phyloP scores from a whole-genome alignment of 30 jellyfish, hydroid and myxozoan species.

The Catostylus mosaicus region DNA sequence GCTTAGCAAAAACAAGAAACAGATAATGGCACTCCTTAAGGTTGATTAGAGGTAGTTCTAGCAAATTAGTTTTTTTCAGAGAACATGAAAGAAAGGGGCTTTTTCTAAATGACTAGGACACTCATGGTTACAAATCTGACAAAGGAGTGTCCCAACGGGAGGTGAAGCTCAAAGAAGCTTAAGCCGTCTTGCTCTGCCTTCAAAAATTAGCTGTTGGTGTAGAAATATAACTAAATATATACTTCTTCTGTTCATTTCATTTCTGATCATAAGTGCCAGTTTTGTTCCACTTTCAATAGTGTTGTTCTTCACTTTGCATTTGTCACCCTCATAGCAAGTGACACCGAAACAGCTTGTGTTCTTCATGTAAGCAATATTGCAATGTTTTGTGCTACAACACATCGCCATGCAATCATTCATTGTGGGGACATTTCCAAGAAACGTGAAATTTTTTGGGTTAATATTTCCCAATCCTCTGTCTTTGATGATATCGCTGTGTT shows the following conservation, averaged over 20 bases:
- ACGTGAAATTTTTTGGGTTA: conserved; percentile 86
- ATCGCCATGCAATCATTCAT: conserved; percentile 98
- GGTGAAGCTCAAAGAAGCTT: neutral
- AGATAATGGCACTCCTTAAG: too few species aligned
- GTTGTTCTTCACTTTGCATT: conserved; percentile 79
- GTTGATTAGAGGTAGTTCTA: too few species aligned
- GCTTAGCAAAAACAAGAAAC: too few species aligned
- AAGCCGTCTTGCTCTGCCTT: neutral
- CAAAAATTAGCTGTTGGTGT: neutral
- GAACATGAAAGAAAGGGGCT: too few species aligned
- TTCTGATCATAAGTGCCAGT: conserved; percentile 88
- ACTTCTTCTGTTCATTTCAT: conserved; percentile 95
- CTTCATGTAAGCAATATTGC: conserved; percentile 96
- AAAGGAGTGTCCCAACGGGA: neutral
- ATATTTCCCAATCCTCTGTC: conserved; percentile 74
- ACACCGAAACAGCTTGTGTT: conserved; percentile 93
- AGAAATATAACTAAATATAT: neutral
- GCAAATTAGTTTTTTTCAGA: too few species aligned
- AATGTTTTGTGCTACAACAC: conserved; percentile 90
- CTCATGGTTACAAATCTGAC: neutral
- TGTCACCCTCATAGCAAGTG: conserved; percentile 83
- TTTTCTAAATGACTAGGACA: too few species aligned
- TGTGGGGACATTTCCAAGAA: conserved; percentile 93
- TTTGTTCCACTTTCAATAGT: conserved; percentile 86
- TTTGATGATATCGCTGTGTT: conserved; percentile 89